Evolutionary conservation across 2,797 vertebrate genomes (phyloP), one percentile per base, ranked within the genome.

Genomic region (Enteromius radiatus): DNA sequence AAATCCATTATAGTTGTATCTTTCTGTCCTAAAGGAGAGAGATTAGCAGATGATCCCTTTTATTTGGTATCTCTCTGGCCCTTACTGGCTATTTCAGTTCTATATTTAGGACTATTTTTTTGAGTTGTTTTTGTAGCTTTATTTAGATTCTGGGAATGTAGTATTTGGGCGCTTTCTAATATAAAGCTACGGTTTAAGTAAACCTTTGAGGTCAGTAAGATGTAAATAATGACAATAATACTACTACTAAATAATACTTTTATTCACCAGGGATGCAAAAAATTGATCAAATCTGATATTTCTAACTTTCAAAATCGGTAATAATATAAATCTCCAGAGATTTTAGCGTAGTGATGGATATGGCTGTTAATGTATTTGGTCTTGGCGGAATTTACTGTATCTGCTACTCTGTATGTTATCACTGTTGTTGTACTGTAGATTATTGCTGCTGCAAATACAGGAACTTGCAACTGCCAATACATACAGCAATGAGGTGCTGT

Each of bases 1-100:
- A 82, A 74, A 81, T 74, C 80, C 80, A 74, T 81, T 81, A 28
- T n/a, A 75, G 52, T 69, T 49, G 63, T 36, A 31, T 76, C 28
- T 68, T 82, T 82, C 33, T 76, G 73, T 36, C 1, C 64, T 76
- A 69, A 67, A 61, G 36, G 11, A 76, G 45, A 82, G 47, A 76
- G 81, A 45, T 76, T 68, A 82, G 33, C 63, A 68, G 64, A 59
- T 82, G 49, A 82, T 82, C 74, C 52, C 49, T 69, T 56, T 68
- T 59, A 68, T 76, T 82, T 54, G 21, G 52, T 45, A 28, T 47
- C 49, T 45, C 21, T 76, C 19, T 76, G 38, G 17, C 15, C 33
- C 64, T 67, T 26, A 19, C 49, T 76, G 38, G 59, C 12, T 69
- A 82, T 68, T 76, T 43, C 4, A 4, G 17, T 21, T 56, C 28